Evolutionary conservation across 2,888 invertebrate species (phyloP).

Genomic region (Leptura quadrifasciata): DNA sequence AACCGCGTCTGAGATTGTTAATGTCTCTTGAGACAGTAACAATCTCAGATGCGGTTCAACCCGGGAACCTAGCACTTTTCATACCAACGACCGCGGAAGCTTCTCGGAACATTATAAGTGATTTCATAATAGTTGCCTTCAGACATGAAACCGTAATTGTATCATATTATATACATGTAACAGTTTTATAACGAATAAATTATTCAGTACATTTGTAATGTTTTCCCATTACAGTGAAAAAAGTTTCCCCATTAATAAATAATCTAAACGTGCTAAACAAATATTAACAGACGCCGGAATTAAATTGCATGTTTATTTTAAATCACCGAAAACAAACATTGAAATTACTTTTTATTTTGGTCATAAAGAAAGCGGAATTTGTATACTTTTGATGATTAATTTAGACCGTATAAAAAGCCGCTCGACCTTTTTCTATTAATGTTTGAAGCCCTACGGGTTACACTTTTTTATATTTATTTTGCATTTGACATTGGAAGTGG

Average conservation of each 20-base stretch:
- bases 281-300: slow-evolving; percentile 20
- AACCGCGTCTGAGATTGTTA: no score
- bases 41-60: no score
- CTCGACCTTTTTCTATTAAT: slow-evolving; percentile 51
- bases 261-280: slow-evolving; percentile 24
- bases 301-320: slow-evolving; percentile 40
- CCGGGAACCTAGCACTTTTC: no score
- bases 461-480: slow-evolving; percentile 63
- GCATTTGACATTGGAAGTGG: slow-evolving; percentile 64
- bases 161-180: no score
- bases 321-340: slow-evolving; percentile 40
- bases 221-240: background rate
- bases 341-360: slow-evolving; percentile 35
- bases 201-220: no score
- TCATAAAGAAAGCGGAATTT: slow-evolving; percentile 22
- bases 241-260: slow-evolving; percentile 21
- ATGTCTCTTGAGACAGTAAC: no score
- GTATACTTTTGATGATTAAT: slow-evolving; percentile 41
- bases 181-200: no score
- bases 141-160: no score
- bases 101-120: no score
- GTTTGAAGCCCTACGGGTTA: slow-evolving; percentile 53
- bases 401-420: slow-evolving; percentile 28
- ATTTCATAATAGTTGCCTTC: no score
- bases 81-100: no score